Base-by-base conservation (phyloP, 1,140 invertebrate species). In the Bombus pascuorum region DNA sequence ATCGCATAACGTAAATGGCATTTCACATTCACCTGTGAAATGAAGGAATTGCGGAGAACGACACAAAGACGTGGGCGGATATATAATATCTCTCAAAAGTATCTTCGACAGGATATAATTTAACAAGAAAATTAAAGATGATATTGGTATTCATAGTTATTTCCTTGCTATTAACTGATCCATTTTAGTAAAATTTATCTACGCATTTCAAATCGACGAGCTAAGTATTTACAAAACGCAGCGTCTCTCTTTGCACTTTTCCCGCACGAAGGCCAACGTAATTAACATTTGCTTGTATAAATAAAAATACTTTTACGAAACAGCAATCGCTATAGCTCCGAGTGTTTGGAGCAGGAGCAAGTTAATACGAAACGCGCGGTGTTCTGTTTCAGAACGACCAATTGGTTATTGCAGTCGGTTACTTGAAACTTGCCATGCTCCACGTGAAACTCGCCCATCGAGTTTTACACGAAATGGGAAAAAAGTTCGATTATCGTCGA, bases 11-110 rank as follows among this genome's bases (percentile, higher is more conserved):
- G 75, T 57, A 72, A 85, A 85, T 73, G 76, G 66, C 68, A 80
- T 85, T 85, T 72, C 83, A 73, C 83, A 28, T 71, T 80, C 83
- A 57, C 42, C 53, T 80, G 62, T 80, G 68, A 85, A 80, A 79
- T 25, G 83, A 80, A 73, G 83, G 68, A 72, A 80, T 85, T 72
- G 71, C 25, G 25, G 53, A 72, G 76, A 34, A 77, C 25, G 73
- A 78, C n/a, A 34, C 22, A 62, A 12, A 18, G 4, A 34, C 57
- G 10, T 39, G 1, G 1, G 10, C 6, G 32, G 32, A 66, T 34
- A 32, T 66, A 37, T 22, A 68, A 12, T 68, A 34, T 34, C 34
- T 22, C 34, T 37, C 34, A 25, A 68, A 68, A 68, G 32, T 68
- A 37, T 10, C 22, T 68, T 37, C 9, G 22, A 25, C 15, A 25